Evolutionary conservation across 53 echinoderm and acorn worm species (phyloP), one percentile per base, ranked within the genome.

Genomic region (Paelopatides confundens): DNA sequence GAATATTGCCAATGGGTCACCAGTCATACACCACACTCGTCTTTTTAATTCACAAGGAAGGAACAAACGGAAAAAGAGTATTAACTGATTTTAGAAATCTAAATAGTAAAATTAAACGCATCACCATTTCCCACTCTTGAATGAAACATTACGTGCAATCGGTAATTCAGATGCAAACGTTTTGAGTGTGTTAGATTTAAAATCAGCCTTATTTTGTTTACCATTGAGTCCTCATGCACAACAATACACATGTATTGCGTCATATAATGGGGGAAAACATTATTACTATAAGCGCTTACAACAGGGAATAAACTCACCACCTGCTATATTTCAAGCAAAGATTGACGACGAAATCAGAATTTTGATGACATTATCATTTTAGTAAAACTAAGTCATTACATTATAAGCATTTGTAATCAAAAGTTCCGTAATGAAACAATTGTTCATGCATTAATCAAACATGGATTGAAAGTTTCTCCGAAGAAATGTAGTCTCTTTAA

Each of bases 21-120:
- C 87, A 91, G 35, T 14, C 91, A 5, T 91, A 87, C 66, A 91
- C 91, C 28, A 87, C 91, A 4, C 87, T 87, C 13, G 87, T 91
- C 11, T 46, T 91, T 18, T 82, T 87, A 14, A 28, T 91, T 17
- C 52, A 82, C 14, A 91, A 91, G 77, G 82, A 88, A 48, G 66
- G 82, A 37, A 82, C 83, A 10, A 34, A 63, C 5, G 88, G 82
- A 23, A 91, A 91, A 21, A 18, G 92, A 87, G 92, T 91, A 7
- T 88, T 91, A 29, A 91, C 92, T n/a, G 92, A 91, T 46, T 91
- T 91, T 51, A 46, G 87, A 2, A 83, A 88, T 51, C 69, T 91
- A 39, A 91, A 91, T 71, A 69, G 82, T 36, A 31, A 83, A 17
- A 91, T 91, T 35, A 78, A 38, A 52, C 11, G 86, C 86, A 90